Base-by-base conservation (phyloP, 2,888 invertebrate genomes). In the Phasia obesa region DNA sequence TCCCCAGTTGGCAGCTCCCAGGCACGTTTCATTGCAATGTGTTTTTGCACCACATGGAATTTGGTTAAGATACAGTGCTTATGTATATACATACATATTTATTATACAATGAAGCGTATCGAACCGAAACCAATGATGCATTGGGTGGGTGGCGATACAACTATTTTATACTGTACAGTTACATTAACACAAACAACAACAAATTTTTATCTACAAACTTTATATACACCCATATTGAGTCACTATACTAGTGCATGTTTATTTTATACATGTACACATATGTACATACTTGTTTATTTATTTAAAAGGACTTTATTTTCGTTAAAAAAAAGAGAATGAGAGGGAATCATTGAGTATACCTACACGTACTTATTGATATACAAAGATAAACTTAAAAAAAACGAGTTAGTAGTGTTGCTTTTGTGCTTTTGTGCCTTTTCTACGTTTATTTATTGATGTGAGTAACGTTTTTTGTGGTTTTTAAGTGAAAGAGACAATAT, bases 1-100 rank as follows among this genome's bases (percentile, higher is more conserved):
- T 79, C 67, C 83, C 79, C 83, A 49, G 38, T 42, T 75, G 83
- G 15, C 75, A 75, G 71, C 71, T 79, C 53, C 75, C 53, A 78
- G 78, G 83, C 83, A 79, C 78, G 83, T 83, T 79, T 79, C 71
- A 83, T 83, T 83, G 78, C 79, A 75, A 75, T 83, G 70, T 83
- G 65, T 75, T 83, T 79, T 75, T 79, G 75, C 70, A 79, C 79
- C 79, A 75, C 75, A 83, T 79, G 83, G 83, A 79, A 79, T 83
- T 74, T 71, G 79, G 75, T 60, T 65, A 65, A 65, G 65, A 79
- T 71, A 75, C 49, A 49, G 44, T 44, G 60, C 35, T 19, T 11
- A 42, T 42, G 9, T 31, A 1, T 6, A 31, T 31, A 31, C 31
- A 3, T 5, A 31, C 35, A 35, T 11, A 35, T 62, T 53, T 49